phyloP scores from a whole-genome alignment of 1,140 invertebrate genomes.

The Hyles vespertilio region DNA sequence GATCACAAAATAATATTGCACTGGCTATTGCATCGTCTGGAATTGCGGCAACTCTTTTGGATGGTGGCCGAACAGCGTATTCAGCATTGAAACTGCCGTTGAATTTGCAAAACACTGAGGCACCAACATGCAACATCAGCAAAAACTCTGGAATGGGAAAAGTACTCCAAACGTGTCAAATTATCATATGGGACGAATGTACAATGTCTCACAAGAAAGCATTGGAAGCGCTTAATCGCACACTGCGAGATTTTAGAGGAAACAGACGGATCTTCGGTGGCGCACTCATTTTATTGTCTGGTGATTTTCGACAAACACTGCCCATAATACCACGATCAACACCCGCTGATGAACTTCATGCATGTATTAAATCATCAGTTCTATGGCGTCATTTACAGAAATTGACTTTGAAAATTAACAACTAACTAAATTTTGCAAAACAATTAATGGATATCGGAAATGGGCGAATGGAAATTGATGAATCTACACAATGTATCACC shows the following conservation, averaged over 20 bases:
- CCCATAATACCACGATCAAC: slow-evolving; percentile 24
- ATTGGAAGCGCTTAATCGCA: slow-evolving; percentile 13
- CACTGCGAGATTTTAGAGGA: slow-evolving; percentile 20
- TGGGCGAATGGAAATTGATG: slow-evolving; percentile 22
- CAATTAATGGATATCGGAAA: slow-evolving; percentile 27
- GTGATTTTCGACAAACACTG: slow-evolving; percentile 28
- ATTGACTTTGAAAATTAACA: slow-evolving; percentile 23
- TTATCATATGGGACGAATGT: slow-evolving; percentile 17
- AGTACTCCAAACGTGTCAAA: slow-evolving; percentile 16
- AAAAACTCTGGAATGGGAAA: slow-evolving; percentile 21
- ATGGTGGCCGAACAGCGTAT: slow-evolving; percentile 21
- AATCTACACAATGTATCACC: slow-evolving; percentile 18
- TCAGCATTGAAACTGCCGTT: slow-evolving; percentile 23
- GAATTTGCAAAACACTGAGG: slow-evolving; percentile 20
- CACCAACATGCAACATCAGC: slow-evolving; percentile 18
- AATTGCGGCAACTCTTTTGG: slow-evolving; percentile 24
- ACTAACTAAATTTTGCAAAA: slow-evolving; percentile 27
- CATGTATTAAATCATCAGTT: slow-evolving; percentile 16
- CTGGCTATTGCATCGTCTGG: slow-evolving; percentile 18
- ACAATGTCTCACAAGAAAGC: slow-evolving; percentile 16
- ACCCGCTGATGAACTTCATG: slow-evolving; percentile 23
- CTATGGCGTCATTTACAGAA: slow-evolving; percentile 26
- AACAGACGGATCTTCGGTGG: slow-evolving; percentile 9
- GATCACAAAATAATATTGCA: slow-evolving; percentile 15
- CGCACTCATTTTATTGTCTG: slow-evolving; percentile 17